Evolutionary conservation across 2,113 vertebrate genomes (phyloP), one percentile per base, ranked within the genome.

Genomic region (Osmerus eperlanus): DNA sequence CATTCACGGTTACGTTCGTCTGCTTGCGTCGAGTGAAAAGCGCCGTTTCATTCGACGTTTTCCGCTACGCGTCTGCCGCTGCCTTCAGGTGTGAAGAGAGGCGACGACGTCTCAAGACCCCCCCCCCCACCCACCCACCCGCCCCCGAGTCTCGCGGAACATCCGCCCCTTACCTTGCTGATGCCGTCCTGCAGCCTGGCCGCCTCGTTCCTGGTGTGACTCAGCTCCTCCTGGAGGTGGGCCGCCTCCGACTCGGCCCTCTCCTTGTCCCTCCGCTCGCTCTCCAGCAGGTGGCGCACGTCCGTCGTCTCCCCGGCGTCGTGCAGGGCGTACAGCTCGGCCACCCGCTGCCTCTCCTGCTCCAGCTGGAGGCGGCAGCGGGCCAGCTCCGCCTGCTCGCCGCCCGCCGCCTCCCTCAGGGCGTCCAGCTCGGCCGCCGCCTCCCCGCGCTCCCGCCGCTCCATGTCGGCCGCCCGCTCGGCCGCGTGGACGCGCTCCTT

Each of bases 401-500:
- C 87, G 70, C 88, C 91, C 16, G 93, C 85, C 0, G 92, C 91
- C 67, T 90, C 87, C 76, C 70, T 94, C 90, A 75, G 92, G 90
- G 74, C 93, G 90, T 95, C 93, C 9, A 96, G 69, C 0, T 93
- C 91, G 0, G 86, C 87, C 0, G 89, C 91, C 68, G 95, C 78
- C 0, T 88, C 80, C 0, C 90, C 90, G 53, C 90, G 92, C 69
- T 89, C 92, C 64, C 94, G 91, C 87, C 94, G 92, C 85, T 96
- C 95, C 0, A 92, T 90, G 74, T 96, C 95, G 4, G 93, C 86
- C 6, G 92, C 89, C 1, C 94, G 89, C 52, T 96, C 95, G 84
- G 94, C 92, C 77, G 94, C 91, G 67, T 94, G 94, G 72, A 94
- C 94, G 16, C 95, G 90, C 54, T 96, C 95, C 70, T 95, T 96